Base-by-base conservation (phyloP, 2,888 invertebrate genomes). In the Dryadula phaetusa region DNA sequence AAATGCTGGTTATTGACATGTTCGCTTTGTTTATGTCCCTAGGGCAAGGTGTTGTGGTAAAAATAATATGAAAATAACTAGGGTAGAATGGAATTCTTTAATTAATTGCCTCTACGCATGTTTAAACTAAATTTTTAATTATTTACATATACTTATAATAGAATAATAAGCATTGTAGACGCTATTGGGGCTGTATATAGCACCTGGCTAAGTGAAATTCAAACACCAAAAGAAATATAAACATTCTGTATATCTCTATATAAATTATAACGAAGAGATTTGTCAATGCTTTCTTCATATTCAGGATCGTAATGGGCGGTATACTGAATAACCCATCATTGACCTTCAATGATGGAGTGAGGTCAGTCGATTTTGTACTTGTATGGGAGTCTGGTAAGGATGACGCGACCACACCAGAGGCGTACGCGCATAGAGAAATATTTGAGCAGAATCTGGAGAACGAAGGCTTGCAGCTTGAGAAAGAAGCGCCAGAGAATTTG, bases 341-440 rank as follows among this genome's bases (percentile, higher is more conserved):
- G 66, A 95, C 93, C 72, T 96, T 97, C 84, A 93, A 93, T 71
- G 97, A 97, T 83, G 95, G 95, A 10, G 84, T 93, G 7, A 93
- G 96, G 25, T 95, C 95, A 3, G 95, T 97, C 75, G 97, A 97
- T 88, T 97, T 95, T 87, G 95, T 97, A 52, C 83, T 97, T 62
- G 97, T 96, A 8, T 97, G 96, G 95, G 96, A 96, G 83, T 87
- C 94, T 62, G 85, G 82, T 18, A 85, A 93, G 70, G 93, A 93
- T 53, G 93, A 94, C 56, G 93, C 94, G 2, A 86, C 81, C 44
- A 88, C 84, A 0, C 75, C 81, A 0, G 88, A 88, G 64, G 89
- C 91, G 1, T 85, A 84, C 28, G 85, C 86, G 47, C 93, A 94
- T 74, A 87, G 96, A 44, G 81, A 90, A 75, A 85, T 95, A 34